phyloP scores from a whole-genome alignment of 2,113 vertebrate species.

The Synchiropus splendidus region DNA sequence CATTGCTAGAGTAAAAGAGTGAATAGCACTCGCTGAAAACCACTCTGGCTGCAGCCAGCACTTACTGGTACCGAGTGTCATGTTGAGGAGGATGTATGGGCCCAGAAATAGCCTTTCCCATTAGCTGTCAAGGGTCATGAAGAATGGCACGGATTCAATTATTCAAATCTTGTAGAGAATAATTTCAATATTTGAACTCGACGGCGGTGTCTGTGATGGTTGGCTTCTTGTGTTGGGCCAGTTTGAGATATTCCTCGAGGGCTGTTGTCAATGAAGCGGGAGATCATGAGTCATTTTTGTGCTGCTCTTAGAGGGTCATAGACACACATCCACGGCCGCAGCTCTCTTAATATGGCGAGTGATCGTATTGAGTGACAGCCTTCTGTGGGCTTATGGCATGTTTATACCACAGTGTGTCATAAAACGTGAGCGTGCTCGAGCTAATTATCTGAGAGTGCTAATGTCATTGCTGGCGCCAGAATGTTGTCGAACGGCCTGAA shows the following conservation, averaged over 20 bases:
- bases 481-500: conserved; percentile 3
- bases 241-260: no score
- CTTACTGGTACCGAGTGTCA: neutral
- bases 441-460: conserved; percentile 17
- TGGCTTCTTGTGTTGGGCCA: no score
- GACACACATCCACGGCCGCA: no score
- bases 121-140: neutral
- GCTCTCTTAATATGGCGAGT: conserved; percentile 8
- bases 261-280: no score
- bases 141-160: neutral
- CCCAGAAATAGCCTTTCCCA: neutral
- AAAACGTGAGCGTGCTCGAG: conserved; percentile 16
- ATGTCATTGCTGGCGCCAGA: conserved; percentile 5
- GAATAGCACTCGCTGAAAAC: conserved; percentile 3
- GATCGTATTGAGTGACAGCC: conserved; percentile 17
- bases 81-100: neutral
- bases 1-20: conserved; percentile 6
- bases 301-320: no score
- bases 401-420: conserved; percentile 11
- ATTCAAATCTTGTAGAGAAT: neutral
- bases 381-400: conserved; percentile 8
- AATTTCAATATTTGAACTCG: neutral
- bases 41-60: neutral
- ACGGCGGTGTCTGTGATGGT: neutral
- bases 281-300: no score